Evolutionary conservation across 2,113 vertebrate species (phyloP), one percentile per base, ranked within the genome.

Genomic region (Cyanoramphus novaezelandiae): DNA sequence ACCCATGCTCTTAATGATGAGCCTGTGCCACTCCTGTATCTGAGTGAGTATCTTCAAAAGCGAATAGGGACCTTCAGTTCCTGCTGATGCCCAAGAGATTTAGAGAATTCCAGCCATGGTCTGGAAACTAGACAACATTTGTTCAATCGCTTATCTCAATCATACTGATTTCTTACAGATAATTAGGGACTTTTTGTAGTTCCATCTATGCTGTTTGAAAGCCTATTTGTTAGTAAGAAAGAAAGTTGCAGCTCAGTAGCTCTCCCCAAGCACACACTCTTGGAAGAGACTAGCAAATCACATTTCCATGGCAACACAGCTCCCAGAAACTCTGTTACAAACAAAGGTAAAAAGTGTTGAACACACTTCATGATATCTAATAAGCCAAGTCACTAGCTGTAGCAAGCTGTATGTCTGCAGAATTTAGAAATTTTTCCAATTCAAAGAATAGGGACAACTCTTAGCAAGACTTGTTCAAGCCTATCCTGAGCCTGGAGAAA

Each of bases 251-350:
- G 41, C 65, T 94, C 29, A 29, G 24, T 76, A 68, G 49, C 33
- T 89, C 44, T 91, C 31, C 71, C 47, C n/a, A 62, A 77, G 57
- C 44, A 75, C 28, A n/a, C 9, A 2, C 31, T 87, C 20, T 68
- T 68, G 65, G 77, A 82, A 89, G n/a, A 91, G 52, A 79, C 24
- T 47, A 69, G 57, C 7, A 71, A 91, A 83, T 62, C 39, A 43
- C 44, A 87, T 96, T 94, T 89, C 94, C 89, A 96, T 94, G 81
- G 93, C 89, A 96, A 96, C 86, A 75, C 10, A 49, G 18, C 69
- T 92, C 79, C 57, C 81, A 87, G 83, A 79, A 49, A 62, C 60
- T 70, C 18, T 68, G 47, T 28, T 79, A 49, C 76, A 86, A 78
- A 74, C 21, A 84, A 74, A 91, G 65, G 69, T 64, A 93, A 75